Conservation (phyloP, 2,888 invertebrate species). For the Synanthedon vespiformis region DNA sequence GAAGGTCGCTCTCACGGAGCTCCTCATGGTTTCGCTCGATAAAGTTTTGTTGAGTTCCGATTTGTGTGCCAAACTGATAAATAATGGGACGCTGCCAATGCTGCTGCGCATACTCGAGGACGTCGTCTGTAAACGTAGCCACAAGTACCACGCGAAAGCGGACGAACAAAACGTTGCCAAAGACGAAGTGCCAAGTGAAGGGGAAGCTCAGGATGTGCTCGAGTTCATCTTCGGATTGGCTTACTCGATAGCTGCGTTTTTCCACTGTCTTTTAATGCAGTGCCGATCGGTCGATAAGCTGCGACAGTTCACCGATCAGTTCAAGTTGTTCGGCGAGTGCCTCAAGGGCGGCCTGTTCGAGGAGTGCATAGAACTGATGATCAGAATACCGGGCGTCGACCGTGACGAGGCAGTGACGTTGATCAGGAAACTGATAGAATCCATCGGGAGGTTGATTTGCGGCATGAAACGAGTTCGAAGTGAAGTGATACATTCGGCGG, state of each 20-base stretch:
- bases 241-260: conserved; percentile 70
- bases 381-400: conserved; percentile 56
- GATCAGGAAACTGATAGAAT: conserved; percentile 66
- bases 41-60: conserved; percentile 64
- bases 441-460: conserved; percentile 65
- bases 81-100: conserved; percentile 73
- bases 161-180: conserved; percentile 29
- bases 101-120: conserved; percentile 71
- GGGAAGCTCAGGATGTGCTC: conserved; percentile 64
- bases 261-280: conserved; percentile 70
- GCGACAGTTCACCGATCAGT: conserved; percentile 70
- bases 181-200: conserved; percentile 20
- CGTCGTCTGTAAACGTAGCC: conserved; percentile 46
- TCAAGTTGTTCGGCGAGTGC: conserved; percentile 71
- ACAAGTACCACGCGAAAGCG: conserved; percentile 24
- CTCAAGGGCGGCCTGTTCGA: conserved; percentile 69
- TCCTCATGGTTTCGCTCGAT: conserved; percentile 70
- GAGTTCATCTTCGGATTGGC: conserved; percentile 72
- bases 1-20: conserved; percentile 68
- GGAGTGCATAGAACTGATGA: conserved; percentile 66
- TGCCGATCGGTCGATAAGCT: conserved; percentile 64
- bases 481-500: conserved; percentile 66
- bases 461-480: conserved; percentile 70
- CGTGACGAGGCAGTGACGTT: conserved; percentile 41
- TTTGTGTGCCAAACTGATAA: conserved; percentile 68